Evolutionary conservation across 2,113 vertebrate species (phyloP), one percentile per base, ranked within the genome.

Genomic region (Oncorhynchus clarkii): DNA sequence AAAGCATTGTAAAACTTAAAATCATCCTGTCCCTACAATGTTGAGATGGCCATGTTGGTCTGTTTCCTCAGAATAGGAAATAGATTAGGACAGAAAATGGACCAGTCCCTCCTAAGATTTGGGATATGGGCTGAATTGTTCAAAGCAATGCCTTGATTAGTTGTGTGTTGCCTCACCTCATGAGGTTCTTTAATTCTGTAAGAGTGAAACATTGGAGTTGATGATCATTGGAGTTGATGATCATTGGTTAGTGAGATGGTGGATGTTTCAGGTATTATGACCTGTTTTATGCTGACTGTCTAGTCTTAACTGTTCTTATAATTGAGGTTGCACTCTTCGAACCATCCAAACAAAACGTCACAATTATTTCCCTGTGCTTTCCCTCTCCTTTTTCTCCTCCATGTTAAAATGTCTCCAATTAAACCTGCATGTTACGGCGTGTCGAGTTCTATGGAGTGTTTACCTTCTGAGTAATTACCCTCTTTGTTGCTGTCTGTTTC

Each of bases 381-480:
- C 45, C 39, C 74, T 68, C 34, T 48, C 18, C 12, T 24, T 45
- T 59, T 16, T 59, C 51, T 34, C 64, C 34, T 31, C 74, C 82
- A 79, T 70, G 77, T 84, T 51, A 80, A 26, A 29, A 26, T 67
- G 74, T 5, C 66, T 82, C 64, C 65, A 72, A 26, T 80, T 62
- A 65, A 69, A 24, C 70, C 48, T 45, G 72, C 76, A 29, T 83
- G 67, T 79, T 76, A 8, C 0, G 51, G 69, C 78, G 75, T 83
- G 67, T 81, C 75, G 20, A 9, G 29, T 34, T 68, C 86, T 84
- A 89, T 89, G 82, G 80, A 86, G 51, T 79, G 68, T 79, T 76
- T 86, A 66, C 69, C 79, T 82, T 75, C 5, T 6, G 68, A 39
- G 66, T 90, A 89, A 92, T 91, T 90, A 84, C 82, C 86, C 87